These are phyloP conservation scores for Prietella phreatophila DNA, from an alignment of 2,113 vertebrate species.

Conservation along the genomic window DNA sequence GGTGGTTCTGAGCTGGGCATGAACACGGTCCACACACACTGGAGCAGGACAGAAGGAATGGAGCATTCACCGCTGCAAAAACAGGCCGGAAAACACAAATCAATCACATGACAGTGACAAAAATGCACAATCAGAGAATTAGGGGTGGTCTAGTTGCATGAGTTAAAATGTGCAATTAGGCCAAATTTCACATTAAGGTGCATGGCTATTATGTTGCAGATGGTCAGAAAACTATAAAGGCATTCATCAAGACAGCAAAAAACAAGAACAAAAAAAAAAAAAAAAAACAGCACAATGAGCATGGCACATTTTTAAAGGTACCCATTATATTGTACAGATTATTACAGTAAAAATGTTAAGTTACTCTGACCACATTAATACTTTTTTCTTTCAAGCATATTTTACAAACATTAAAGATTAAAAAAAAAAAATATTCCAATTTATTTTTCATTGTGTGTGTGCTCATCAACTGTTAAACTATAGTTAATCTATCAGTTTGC, in stretches of 20 bases:
- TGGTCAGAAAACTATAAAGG: not conserved
- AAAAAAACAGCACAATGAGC: not conserved
- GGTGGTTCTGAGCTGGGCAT: slow-evolving; percentile 46
- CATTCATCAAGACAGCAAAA: not conserved
- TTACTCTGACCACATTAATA: not conserved
- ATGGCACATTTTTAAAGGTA: not conserved
- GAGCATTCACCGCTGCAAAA: slow-evolving; percentile 72
- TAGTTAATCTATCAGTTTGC: not conserved
- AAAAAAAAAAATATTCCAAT: no score
- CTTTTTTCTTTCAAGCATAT: not conserved
- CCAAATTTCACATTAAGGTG: not conserved
- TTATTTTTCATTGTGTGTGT: not conserved
- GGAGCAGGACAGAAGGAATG: slow-evolving; percentile 56
- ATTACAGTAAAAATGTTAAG: not conserved
- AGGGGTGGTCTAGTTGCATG: not conserved
- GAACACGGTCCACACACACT: slow-evolving; percentile 46
- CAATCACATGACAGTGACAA: slow-evolving; percentile 54
- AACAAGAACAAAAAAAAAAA: not conserved
- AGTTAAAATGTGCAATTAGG: not conserved
- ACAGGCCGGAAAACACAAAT: slow-evolving; percentile 63
- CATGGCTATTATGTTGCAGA: not conserved
- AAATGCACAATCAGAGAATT: slow-evolving; percentile 11
- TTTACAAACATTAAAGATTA: not conserved
- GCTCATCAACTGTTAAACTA: not conserved
- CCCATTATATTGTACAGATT: not conserved